Base-by-base conservation (phyloP, 2,888 invertebrate genomes). In the Ennomos erosarius region DNA sequence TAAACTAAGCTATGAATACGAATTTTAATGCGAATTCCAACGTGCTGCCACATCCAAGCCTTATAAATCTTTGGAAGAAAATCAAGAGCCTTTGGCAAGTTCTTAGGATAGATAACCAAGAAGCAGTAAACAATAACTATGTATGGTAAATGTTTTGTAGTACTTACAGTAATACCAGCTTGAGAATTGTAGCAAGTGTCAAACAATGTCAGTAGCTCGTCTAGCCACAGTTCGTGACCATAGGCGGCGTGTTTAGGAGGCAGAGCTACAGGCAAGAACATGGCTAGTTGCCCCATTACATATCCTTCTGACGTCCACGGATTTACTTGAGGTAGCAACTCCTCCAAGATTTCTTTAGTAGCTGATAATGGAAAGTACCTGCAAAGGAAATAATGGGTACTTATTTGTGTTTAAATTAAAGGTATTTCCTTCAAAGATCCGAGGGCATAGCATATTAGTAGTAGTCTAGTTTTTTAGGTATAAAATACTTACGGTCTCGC, bases 321-420 rank as follows among this genome's bases (percentile, higher is more conserved):
- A 76, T 96, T 97, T 52, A 98, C 86, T 70, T 93, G 93, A 0
- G 98, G 98, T 52, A 96, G 93, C 79, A 97, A 94, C 83, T 97
- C 96, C 55, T 96, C 96, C 52, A 99, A 85, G 75, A 99, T 97
- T 87, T 98, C 98, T 83, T 95, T 94, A 0, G 98, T 98, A 0
- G 97, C 95, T 37, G 92, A 93, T 42, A 95, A 85, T 55, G 95
- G 93, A 79, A 96, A 96, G 81, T 96, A 97, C 53, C 95, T 95
- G 76, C 44, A 83, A 81, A 36, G 9, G 37, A 13, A 36, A 37
- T 42, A 36, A 46, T 6, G 6, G 26, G 26, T n/a, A n/a, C n/a
- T n/a, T 4, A 26, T 26, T 26, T 26, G 26, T 26, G 26, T 26
- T 26, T 26, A 26, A 26, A 6, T 4, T 6, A 26, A 26, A 1